Evolutionary conservation across 2,113 vertebrate species (phyloP).

Genomic region (Phalacrocorax carbo): DNA sequence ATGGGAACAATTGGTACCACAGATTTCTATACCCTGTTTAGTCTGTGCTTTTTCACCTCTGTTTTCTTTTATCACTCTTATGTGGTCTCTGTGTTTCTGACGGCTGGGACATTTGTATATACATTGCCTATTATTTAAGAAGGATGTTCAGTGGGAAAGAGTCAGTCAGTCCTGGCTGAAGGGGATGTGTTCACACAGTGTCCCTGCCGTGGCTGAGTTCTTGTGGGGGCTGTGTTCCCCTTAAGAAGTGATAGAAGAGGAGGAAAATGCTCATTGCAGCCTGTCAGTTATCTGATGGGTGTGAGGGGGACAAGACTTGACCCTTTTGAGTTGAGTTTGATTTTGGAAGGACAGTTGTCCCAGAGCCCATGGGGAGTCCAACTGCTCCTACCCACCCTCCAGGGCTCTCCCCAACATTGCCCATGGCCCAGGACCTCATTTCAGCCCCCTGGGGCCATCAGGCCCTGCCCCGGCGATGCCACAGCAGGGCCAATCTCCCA

Average conservation of each 20-base stretch:
- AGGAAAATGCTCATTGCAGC: neutral
- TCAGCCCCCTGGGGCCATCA: neutral
- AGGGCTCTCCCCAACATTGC: rapidly evolving
- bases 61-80: neutral
- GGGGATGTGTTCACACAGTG: neutral
- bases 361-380: neutral
- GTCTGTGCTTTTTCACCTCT: neutral
- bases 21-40: neutral
- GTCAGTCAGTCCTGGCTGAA: neutral
- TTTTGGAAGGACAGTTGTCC: neutral
- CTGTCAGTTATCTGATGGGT: too few relatives aligned
- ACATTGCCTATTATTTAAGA: neutral
- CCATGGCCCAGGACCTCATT: too few relatives aligned
- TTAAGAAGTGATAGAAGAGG: neutral
- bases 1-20: neutral
- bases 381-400: rapidly evolving
- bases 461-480: rapidly evolving
- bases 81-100: neutral
- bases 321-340: neutral
- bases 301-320: neutral
- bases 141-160: neutral
- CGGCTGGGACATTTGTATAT: neutral
- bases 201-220: neutral
- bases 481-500: neutral
- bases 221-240: neutral